Base-by-base conservation (phyloP, 2,113 vertebrate genomes). In the Oceanodroma tethys region DNA sequence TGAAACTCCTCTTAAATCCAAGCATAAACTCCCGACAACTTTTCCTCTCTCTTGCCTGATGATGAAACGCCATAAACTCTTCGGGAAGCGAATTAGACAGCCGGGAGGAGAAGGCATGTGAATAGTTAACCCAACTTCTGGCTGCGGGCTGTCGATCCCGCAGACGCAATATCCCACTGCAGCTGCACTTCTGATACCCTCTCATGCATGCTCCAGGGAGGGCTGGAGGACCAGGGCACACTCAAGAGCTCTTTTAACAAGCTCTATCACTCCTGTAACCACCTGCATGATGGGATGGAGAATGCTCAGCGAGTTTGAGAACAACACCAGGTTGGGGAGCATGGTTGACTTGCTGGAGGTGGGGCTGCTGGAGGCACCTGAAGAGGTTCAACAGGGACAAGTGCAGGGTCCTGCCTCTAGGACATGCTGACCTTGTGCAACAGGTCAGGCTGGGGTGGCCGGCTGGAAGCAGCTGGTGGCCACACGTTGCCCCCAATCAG, bases 61-160 rank as follows among this genome's bases (percentile, higher is more conserved):
- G 58, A 22, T 15, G 27, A 56, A 85, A 59, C 0, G 1, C 45
- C 13, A 4, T 30, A 38, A 65, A 21, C 12, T 16, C 18, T 36
- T 55, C 0, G 1, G n/a, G 70, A 53, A 66, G 50, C 0, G 3
- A 42, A 71, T 13, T 1, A 2, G 21, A 7, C 19, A 81, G 13
- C 6, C 1, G 2, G 21, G 40, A 86, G 43, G 42, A 63, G 47
- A 38, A 53, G 52, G 38, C 6, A 52, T 56, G 32, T 13, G 42
- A 81, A 60, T 71, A 34, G 82, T 92, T 86, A 90, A 66, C 19
- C 19, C 53, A 16, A 0, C 15, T n/a, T 34, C 47, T 45, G 43
- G 26, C 42, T 59, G 5, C 5, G 13, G 55, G 32, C 17, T 43
- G 11, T 16, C 5, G 5, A 3, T 63, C 66, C 27, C 3, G 2